Base-by-base conservation (phyloP, 1,140 invertebrate species). In the Aphidius gifuensis region DNA sequence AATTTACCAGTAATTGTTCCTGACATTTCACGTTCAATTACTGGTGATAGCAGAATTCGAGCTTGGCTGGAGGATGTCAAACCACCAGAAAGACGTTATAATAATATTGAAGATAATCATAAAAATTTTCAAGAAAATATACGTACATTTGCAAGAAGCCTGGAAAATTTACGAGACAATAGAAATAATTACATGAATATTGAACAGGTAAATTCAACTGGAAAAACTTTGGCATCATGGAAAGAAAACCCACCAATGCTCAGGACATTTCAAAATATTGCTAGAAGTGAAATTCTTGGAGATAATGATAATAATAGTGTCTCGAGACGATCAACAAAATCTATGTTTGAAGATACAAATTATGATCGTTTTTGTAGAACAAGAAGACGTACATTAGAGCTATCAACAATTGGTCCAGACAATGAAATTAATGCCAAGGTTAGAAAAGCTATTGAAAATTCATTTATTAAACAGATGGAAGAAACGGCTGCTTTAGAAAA, bases 1-100 rank as follows among this genome's bases (percentile, higher is more conserved):
- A 71, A 68, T 50, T 43, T 76, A 7, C 58, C 73, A 0, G 42
- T 58, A 11, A 9, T 49, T 5, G 50, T 74, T 7, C 64, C 71
- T 0, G 71, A 69, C 16, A 55, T 21, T 6, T 68, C 64, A 8
- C 66, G 69, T 6, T 50, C 65, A 2, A 76, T 67, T 48, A 71
- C 70, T 4, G 85, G 86, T 5, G 90, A 92, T 64, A 83, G 78
- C 70, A 89, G 91, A 71, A 90, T 92, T 6, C 80, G 88, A 61
- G 88, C 91, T 71, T 91, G 90, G 91, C 71, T 92, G 32, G 89
- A 91, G 72, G 87, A 91, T 70, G 86, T 92, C 11, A 82, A 72
- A 80, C 80, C 69, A 23, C 66, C 61, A 74, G 81, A 69, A 5
- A 65, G 64, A 16, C 71, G 72, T 4, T 77, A 74, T 80, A 70